Evolutionary conservation across 1,140 invertebrate species (phyloP), one percentile per base, ranked within the genome.

Genomic region (Drosophila ohnishii): DNA sequence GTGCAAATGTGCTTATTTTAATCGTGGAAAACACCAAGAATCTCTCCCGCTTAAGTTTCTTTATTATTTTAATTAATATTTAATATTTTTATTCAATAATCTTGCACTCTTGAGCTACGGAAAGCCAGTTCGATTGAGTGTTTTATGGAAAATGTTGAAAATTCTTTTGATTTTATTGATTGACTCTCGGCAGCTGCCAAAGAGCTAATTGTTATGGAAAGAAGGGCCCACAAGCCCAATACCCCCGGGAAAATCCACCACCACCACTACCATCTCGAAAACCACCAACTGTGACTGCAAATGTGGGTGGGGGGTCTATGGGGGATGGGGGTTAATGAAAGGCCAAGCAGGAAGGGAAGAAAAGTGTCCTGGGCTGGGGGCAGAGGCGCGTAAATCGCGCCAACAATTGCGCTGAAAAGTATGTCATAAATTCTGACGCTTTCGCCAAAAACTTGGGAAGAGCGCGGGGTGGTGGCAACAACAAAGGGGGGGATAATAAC

Each of bases 401-500:
- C 70, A 88, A 78, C 80, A 88, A 89, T 88, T 78, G 84, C 63
- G 84, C 70, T 75, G 65, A 88, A 76, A 88, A 88, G 85, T 88
- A 89, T 89, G 85, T 89, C 85, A 89, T 89, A 89, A 89, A 89
- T 89, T 89, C 75, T 73, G 61, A 75, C 72, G 79, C 84, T 81
- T 78, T 63, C 59, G 57, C 53, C 48, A 39, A 71, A 61, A 60
- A 66, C 45, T 35, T 8, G 44, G 1, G 4, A 53, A 25, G 66
- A 63, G 44, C 32, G n/a, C 22, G 47, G 39, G n/a, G 0, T 0
- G 25, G 25, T 28, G 25, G 19, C 51, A 47, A 62, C 64, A 77
- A 69, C 71, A 70, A 77, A 69, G 45, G 47, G 51, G 67, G 67
- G 75, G 64, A 78, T 76, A 78, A 78, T 78, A 78, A 71, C 45